These are phyloP conservation scores for Sebastes itinus DNA, from an alignment of 2,797 vertebrate species.

Conservation along the genomic window DNA sequence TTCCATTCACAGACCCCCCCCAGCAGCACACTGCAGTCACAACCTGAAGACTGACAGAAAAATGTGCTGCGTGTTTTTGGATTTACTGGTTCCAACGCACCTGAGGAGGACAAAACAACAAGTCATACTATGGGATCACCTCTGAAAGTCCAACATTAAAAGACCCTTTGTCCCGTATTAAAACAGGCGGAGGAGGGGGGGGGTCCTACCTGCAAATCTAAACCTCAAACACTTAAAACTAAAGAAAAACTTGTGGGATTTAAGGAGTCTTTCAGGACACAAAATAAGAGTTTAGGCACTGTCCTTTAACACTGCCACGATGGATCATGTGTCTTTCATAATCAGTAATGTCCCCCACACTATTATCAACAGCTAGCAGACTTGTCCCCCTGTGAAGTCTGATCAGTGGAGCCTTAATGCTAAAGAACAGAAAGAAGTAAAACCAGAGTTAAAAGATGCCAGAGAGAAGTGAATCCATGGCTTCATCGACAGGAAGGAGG, in stretches of 20 bases:
- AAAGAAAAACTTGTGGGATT: slow-evolving; percentile 12
- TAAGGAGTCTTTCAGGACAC: slow-evolving; percentile 47
- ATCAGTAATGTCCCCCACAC: slow-evolving; percentile 34
- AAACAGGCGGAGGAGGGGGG: not conserved
- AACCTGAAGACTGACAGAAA: slow-evolving; percentile 29
- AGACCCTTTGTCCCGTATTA: slow-evolving; percentile 18
- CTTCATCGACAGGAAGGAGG: slow-evolving; percentile 64
- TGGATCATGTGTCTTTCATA: slow-evolving; percentile 31
- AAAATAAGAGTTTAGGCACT: slow-evolving; percentile 41
- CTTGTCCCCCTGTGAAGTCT: not conserved
- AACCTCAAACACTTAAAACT: slow-evolving; percentile 28
- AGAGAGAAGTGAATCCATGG: slow-evolving; percentile 56
- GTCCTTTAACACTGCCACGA: slow-evolving; percentile 35
- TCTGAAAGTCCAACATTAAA: slow-evolving; percentile 26
- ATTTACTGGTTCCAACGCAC: slow-evolving; percentile 34
- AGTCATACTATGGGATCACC: not conserved
- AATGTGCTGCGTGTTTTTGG: slow-evolving; percentile 40
- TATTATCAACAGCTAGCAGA: slow-evolving; percentile 24
- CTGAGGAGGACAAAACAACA: slow-evolving; percentile 38
- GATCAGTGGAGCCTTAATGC: slow-evolving; percentile 25
- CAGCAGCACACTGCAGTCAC: slow-evolving; percentile 26
- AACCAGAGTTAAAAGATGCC: slow-evolving; percentile 74
- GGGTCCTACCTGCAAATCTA: slow-evolving; percentile 16
- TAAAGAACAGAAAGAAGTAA: slow-evolving; percentile 63
- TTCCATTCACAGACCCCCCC: slow-evolving; percentile 65